A percentile compares a stretch with the other conserved stretches of the same genome.
Conservation (phyloP, 2,888 invertebrate genomes). For the Cantharis nigra region DNA sequence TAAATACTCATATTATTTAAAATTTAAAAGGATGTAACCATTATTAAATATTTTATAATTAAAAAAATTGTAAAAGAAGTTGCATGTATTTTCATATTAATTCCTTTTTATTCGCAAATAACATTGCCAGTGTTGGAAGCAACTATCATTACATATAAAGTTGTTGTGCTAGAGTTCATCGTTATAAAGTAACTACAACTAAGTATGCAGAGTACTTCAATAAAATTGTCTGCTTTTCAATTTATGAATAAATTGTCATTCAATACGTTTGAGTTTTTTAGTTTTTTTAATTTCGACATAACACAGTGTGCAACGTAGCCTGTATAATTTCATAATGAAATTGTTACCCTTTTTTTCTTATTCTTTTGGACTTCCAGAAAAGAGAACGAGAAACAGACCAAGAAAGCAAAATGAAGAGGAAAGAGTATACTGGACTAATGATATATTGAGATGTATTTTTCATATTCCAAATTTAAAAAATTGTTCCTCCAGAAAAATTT, state of each 20-base stretch:
- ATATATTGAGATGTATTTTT: too few relatives aligned
- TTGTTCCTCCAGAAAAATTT: too few relatives aligned
- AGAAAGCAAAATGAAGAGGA: too few relatives aligned
- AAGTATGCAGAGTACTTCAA: neutral
- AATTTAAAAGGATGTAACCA: neutral
- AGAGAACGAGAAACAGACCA: too few relatives aligned
- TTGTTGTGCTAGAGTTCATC: neutral
- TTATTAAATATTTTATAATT: neutral
- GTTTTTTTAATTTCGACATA: neutral
- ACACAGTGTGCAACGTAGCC: neutral
- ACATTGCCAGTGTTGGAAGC: neutral
- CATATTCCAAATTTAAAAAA: too few relatives aligned
- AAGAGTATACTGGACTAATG: too few relatives aligned
- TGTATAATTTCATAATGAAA: too few relatives aligned
- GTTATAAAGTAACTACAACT: neutral
- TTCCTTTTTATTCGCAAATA: neutral
- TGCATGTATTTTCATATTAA: neutral
- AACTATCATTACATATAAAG: neutral
- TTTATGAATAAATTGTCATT: neutral
- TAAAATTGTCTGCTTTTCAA: neutral
- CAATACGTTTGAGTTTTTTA: neutral
- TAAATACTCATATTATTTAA: neutral
- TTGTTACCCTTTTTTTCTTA: too few relatives aligned
- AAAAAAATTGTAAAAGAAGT: neutral
- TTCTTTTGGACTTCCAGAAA: too few relatives aligned